phyloP scores from a whole-genome alignment of 64 coral and sea anemone species.

The Actinia equina region DNA sequence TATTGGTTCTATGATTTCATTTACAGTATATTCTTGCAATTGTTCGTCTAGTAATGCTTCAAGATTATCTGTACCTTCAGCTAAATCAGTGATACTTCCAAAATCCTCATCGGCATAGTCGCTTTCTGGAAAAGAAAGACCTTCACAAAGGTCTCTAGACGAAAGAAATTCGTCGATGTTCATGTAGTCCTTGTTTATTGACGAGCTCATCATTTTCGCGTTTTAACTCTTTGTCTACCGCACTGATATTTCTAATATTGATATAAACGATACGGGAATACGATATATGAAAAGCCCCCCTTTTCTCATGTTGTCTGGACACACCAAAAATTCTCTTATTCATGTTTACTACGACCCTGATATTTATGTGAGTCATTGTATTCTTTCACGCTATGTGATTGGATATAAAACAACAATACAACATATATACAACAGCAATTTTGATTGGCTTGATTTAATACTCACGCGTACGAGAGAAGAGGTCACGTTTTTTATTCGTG shows the following conservation, averaged over 20 bases:
- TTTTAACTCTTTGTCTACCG: background rate
- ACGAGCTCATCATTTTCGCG: background rate
- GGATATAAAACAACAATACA: too few relatives aligned
- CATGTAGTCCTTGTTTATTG: conserved; percentile 57
- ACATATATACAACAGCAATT: background rate
- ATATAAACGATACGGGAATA: background rate
- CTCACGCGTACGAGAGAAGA: background rate
- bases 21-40: background rate
- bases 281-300: too few relatives aligned
- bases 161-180: conserved; percentile 57
- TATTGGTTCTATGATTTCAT: background rate
- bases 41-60: background rate
- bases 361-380: background rate
- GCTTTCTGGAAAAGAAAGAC: conserved; percentile 35
- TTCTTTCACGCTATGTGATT: background rate
- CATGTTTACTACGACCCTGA: background rate
- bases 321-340: background rate
- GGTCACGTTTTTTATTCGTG: background rate
- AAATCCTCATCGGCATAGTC: conserved; percentile 52
- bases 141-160: conserved; percentile 30
- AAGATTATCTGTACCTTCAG: background rate
- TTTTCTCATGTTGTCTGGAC: background rate
- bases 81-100: background rate
- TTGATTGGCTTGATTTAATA: background rate
- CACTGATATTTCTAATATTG: background rate